Base-by-base conservation (phyloP, 2,888 invertebrate genomes). In the Mycalesis mineus region DNA sequence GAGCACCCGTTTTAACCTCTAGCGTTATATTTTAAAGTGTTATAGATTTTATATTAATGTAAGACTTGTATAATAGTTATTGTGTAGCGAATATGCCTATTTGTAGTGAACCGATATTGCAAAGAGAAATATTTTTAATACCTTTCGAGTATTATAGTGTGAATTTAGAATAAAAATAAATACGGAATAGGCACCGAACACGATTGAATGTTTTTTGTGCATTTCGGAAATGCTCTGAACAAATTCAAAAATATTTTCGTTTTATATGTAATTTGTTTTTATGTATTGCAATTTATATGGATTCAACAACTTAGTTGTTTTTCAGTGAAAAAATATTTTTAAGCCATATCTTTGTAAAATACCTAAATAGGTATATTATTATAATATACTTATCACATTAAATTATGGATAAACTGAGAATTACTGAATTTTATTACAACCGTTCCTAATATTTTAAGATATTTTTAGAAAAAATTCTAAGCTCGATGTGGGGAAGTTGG, bases 41-140 rank as follows among this genome's bases (percentile, higher is more conserved):
- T 81, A 84, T 84, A 85, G 77, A 80, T 82, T 84, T 82, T 80
- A 77, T 73, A 71, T 69, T 75, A 74, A 72, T 69, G 70, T 86
- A 85, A 85, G 85, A 82, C 80, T 85, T 89, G 88, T 89, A 88
- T 80, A 73, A 82, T 84, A 84, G 79, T n/a, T n/a, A 80, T 72
- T 74, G 72, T 74, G 72, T 80, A 82, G 75, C 67, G 66, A 64
- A 68, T 76, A 73, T 64, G 68, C 64, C 78, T 68, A 68, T 66
- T 58, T 64, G 61, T 69, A 71, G 68, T 65, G 76, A 77, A 74
- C 74, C 64, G 74, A 75, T 79, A 74, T 76, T 77, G 75, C 56
- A 78, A 79, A 79, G 75, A 73, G 68, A 78, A 77, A 75, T 74
- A 84, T 86, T 87, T 86, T 87, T 82, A 86, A 82, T 86, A 87